These are phyloP conservation scores for Drosophila burlai DNA, from an alignment of 1,140 invertebrate species.

Conservation along the genomic window DNA sequence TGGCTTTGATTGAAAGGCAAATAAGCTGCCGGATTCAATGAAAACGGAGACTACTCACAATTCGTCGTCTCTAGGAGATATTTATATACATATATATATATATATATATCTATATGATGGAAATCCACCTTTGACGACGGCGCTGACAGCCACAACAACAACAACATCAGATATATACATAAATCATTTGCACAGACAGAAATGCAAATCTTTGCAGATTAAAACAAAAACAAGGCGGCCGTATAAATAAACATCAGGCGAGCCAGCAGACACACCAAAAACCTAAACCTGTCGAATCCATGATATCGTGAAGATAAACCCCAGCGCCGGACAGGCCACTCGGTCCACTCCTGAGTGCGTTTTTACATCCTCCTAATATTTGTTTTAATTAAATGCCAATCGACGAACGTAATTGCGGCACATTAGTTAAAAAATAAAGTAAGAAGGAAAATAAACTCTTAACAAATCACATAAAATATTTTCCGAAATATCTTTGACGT, in stretches of 20 bases:
- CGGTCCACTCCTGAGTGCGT: slow-evolving; percentile 38
- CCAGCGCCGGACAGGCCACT: slow-evolving; percentile 13
- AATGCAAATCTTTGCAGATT: slow-evolving; percentile 77
- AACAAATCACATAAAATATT: slow-evolving; percentile 52
- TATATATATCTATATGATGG: slow-evolving; percentile 22
- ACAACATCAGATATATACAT: slow-evolving; percentile 27
- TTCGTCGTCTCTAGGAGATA: neutral
- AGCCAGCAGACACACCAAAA: slow-evolving; percentile 59
- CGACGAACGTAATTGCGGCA: slow-evolving; percentile 70
- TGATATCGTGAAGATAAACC: slow-evolving; percentile 69
- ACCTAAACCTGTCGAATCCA: slow-evolving; percentile 76
- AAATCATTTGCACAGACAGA: slow-evolving; percentile 75
- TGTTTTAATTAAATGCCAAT: slow-evolving; percentile 79
- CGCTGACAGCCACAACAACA: slow-evolving; percentile 50
- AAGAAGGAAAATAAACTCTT: slow-evolving; percentile 9
- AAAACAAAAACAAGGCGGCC: slow-evolving; percentile 66
- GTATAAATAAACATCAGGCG: slow-evolving; percentile 54
- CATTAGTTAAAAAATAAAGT: slow-evolving; percentile 54
- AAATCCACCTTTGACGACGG: slow-evolving; percentile 63
- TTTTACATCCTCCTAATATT: slow-evolving; percentile 47
- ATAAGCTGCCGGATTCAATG: slow-evolving; percentile 71
- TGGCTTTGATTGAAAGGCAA: slow-evolving; percentile 71
- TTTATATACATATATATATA: neutral
- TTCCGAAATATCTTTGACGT: slow-evolving; percentile 58
- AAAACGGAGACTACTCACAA: slow-evolving; percentile 41